Base-by-base conservation (phyloP, 2,797 vertebrate genomes). In the Cuculus canorus region DNA sequence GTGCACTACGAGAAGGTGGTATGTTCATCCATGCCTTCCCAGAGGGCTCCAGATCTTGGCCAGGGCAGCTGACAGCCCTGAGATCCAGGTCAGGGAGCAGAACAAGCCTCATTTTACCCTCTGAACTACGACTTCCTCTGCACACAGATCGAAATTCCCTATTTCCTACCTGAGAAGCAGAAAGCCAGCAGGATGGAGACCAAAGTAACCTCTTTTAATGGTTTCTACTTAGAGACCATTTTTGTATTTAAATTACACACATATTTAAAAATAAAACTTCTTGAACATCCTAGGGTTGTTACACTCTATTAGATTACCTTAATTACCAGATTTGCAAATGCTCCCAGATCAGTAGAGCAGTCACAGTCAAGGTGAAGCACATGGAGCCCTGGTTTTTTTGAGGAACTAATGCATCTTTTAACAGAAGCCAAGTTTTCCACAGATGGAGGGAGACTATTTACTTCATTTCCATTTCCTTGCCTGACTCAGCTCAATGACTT, bases 231-330 rank as follows among this genome's bases (percentile, higher is more conserved):
- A 43, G 39, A 88, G 53, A 23, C 45, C 10, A 10, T 9, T 60
- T 93, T 76, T 79, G 5, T 65, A 63, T 92, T 89, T 87, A 66
- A 92, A 80, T 92, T 59, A 33, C 17, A 28, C 23, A 56, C 27
- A 85, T 60, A 56, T 94, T 91, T 59, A 70, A 77, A 92, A 92
- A 77, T 47, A 69, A 80, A 85, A 24, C 18, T 70, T 88, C 75
- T 92, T 87, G 68, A 54, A 93, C 80, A 48, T 73, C 45, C n/a
- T 43, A 22, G 17, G 43, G 35, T 86, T 87, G 73, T 66, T 86
- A 47, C 47, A 39, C 11, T 48, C 70, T 32, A 25, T 70, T 75
- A 64, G 52, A 91, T 70, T 78, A 78, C 65, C 52, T 85, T 82
- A 80, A 92, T 80, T 86, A 47, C 25, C 0, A 5, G 73, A 71